Base-by-base conservation (phyloP, 2,113 vertebrate species). In the Tragulus kanchil region DNA sequence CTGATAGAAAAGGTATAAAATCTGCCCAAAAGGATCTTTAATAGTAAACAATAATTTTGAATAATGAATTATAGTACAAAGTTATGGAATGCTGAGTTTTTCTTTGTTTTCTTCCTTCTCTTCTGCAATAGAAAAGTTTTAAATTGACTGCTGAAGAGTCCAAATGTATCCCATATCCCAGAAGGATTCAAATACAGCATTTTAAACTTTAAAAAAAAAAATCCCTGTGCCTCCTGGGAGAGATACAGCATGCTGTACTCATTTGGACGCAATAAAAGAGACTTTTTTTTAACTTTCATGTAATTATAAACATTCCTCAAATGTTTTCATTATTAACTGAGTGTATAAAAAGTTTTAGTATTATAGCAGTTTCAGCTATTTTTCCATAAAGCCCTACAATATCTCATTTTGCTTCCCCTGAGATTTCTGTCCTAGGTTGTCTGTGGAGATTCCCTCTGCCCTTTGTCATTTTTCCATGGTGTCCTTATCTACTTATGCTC, bases 151-250 rank as follows among this genome's bases (percentile, higher is more conserved):
- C 9, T 85, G 17, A 69, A 52, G 36, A 61, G 13, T 2, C 36
- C 50, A 31, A 36, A 3, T 89, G 50, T 77, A 50, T 61, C 97
- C 89, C 84, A 28, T 48, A 89, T 36, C 36, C 21, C 54, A 92
- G 83, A 96, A 94, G 23, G 6, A 79, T 85, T 48, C 71, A 45
- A 81, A 31, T 50, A 90, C 14, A 86, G 79, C 59, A 85, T 48
- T 94, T 97, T n/a, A 93, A 71, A 93, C 26, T 97, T 97, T 95
- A 96, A 94, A 93, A 36, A 36, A 36, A 36, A 36, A 13, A 91
- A 73, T 42, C 26, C 19, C 45, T 13, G 87, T 90, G 67, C 62
- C 56, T 69, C 23, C n/a, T 75, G 59, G 56, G 85, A 54, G 48
- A 92, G 97, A 96, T 31, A 94, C 0, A 23, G 48, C 13, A 82